Evolutionary conservation across 2,113 vertebrate species (phyloP), one percentile per base, ranked within the genome.

Genomic region (Nannospalax galili): DNA sequence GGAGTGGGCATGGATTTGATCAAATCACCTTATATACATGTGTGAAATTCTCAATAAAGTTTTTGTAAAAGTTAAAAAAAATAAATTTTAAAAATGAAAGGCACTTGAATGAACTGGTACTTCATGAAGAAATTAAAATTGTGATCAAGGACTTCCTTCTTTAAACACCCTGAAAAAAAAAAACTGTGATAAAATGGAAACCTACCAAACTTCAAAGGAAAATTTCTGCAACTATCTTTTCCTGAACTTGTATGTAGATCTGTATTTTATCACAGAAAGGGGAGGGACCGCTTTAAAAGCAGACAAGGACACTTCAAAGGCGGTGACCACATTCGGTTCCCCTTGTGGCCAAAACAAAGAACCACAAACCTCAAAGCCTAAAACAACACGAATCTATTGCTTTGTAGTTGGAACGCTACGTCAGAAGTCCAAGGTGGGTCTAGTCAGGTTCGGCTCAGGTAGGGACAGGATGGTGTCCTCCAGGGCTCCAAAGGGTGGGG

Each of bases 251-350:
- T 7, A 62, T 86, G 65, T 86, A 12, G 14, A 72, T 26, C 72
- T 48, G 19, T 20, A 69, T 72, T 32, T 26, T 9, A 4, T 40
- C 22, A 9, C 37, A 64, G 75, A 5, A 48, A 58, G 56, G 2
- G 6, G 42, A 64, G 2, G 20, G 5, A 16, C 45, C 2, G 17
- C 69, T 69, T 70, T 62, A 20, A 52, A 42, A 26, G 32, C 35
- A 5, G 32, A 62, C 7, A 58, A 20, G n/a, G n/a, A n/a, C n/a
- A 3, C 64, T 28, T 64, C 52, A 32, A 28, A 30, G 67, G 28
- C 48, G 24, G 28, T 1, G 5, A 12, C 5, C 17, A 3, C 22
- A 0, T 2, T 22, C 5, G 9, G 11, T 26, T 15, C 56, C 75
- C 32, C 0, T 1, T 6, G 58, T 64, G 52, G 73, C 69, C 12